phyloP scores from a whole-genome alignment of 2,888 invertebrate species.

The Baronia brevicornis region DNA sequence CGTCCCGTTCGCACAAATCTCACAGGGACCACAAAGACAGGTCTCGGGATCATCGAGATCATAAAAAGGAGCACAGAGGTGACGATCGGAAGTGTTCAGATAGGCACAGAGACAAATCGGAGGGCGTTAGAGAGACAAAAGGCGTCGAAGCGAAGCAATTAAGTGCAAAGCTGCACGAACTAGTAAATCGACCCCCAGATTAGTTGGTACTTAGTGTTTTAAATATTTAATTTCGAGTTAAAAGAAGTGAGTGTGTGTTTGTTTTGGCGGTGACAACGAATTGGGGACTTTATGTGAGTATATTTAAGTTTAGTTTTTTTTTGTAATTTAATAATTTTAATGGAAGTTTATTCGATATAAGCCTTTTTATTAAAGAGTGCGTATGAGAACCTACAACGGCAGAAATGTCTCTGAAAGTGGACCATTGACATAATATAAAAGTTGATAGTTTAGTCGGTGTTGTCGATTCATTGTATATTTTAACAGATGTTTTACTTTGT shows the following conservation, averaged over 20 bases:
- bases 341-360: too few species aligned
- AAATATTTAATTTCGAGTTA: conserved; percentile 1
- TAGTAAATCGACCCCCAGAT: conserved; percentile 54
- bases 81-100: conserved; percentile 38
- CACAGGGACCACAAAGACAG: conserved; percentile 39
- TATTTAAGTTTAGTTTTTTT: conserved; percentile 6
- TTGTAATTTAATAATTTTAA: too few species aligned
- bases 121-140: conserved; percentile 28
- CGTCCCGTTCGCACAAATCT: conserved; percentile 52
- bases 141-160: conserved; percentile 23
- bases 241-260: conserved; percentile 4
- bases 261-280: conserved; percentile 2
- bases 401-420: too few species aligned
- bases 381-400: too few species aligned
- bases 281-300: conserved; percentile 11
- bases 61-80: conserved; percentile 44
- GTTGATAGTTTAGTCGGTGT: too few species aligned
- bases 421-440: too few species aligned
- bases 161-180: conserved; percentile 41
- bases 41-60: conserved; percentile 38
- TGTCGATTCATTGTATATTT: too few species aligned
- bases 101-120: conserved; percentile 31
- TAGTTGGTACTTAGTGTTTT: conserved; percentile 26
- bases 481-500: too few species aligned
- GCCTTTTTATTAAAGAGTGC: too few species aligned